Base-by-base conservation (phyloP, 1,140 invertebrate genomes). In the Drosophila watanabei region DNA sequence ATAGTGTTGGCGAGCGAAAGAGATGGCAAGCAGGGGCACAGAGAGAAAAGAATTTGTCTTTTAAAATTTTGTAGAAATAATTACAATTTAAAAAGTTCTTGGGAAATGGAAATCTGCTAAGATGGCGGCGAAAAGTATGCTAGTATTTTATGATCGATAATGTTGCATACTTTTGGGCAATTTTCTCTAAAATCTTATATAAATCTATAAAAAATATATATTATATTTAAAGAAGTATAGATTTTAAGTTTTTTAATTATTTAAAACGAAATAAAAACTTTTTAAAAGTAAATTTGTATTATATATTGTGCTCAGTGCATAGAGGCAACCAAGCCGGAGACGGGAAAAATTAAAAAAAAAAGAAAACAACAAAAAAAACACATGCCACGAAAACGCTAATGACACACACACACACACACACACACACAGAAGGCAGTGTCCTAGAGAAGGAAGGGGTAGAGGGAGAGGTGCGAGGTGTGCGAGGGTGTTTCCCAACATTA, bases 371-470 rank as follows among this genome's bases (percentile, higher is more conserved):
- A 24, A 52, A 60, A 71, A 54, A 48, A 59, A 82, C 73, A 77
- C 73, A 82, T 63, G 72, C 59, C 75, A 72, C 57, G 63, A 64
- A 75, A 76, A 85, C 68, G 66, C 76, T 79, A 79, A 79, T 79
- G 77, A 81, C 73, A 75, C 46, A 24, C 24, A 24, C 24, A 24
- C 24, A 24, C 52, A 56, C 16, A 63, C 24, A 45, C 46, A 71
- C 48, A 46, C 33, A 60, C 24, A 57, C 24, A 60, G 57, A 20
- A 11, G 35, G 37, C 41, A 71, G 37, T 52, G 46, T 35, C 68
- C 62, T 68, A 68, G 61, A 24, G 66, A 41, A 20, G n/a, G 7
- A n/a, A 30, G 61, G 39, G 39, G 33, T 39, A 32, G 24, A n/a
- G 16, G 9, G 20, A 14, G 4, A 37, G 16, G 13, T 2, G 45